A percentile compares a stretch with the other conserved stretches of the same genome.
Conservation (phyloP, 1,140 invertebrate species). For the Pachypeltis micranthus region DNA sequence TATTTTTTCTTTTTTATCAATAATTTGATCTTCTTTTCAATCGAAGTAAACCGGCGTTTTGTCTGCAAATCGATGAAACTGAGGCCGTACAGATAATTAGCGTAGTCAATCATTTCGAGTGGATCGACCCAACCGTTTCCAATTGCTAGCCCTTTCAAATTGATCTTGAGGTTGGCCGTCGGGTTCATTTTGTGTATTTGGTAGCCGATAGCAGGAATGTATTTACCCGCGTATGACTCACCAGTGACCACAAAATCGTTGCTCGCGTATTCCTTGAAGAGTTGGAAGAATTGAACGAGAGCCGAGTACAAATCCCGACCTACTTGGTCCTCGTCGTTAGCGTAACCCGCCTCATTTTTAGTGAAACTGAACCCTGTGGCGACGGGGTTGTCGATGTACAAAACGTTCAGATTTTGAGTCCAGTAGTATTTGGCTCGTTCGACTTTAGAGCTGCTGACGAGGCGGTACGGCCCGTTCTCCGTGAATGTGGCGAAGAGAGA, state of each 20-base stretch:
- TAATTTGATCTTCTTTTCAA: constrained; percentile 16
- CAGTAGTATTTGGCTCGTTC: constrained; percentile 7
- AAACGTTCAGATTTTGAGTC: constrained; percentile 54
- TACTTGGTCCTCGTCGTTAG: constrained; percentile 32
- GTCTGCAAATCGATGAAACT: constrained; percentile 37
- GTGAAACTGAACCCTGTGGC: constrained; percentile 26
- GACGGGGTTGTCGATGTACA: constrained; percentile 66
- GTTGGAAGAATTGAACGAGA: constrained; percentile 55
- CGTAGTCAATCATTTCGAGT: constrained; percentile 58
- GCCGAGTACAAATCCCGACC: constrained; percentile 52
- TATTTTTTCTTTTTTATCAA: constrained; percentile 3
- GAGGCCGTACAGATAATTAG: constrained; percentile 67
- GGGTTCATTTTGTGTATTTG: constrained; percentile 39
- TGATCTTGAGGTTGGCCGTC: constrained; percentile 50
- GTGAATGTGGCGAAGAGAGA: constrained; percentile 60
- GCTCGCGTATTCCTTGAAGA: constrained; percentile 37
- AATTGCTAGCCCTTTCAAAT: constrained; percentile 40
- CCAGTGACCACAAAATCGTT: constrained; percentile 34
- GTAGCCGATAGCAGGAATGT: constrained; percentile 40
- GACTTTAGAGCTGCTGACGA: constrained; percentile 2
- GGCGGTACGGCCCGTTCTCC: constrained; percentile 39
- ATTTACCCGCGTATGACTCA: constrained; percentile 46
- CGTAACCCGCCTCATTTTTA: constrained; percentile 5
- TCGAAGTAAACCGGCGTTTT: constrained; percentile 15
- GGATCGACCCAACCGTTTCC: constrained; percentile 56